phyloP scores from a whole-genome alignment of 2,888 invertebrate genomes.

The Bombyx huttoni region DNA sequence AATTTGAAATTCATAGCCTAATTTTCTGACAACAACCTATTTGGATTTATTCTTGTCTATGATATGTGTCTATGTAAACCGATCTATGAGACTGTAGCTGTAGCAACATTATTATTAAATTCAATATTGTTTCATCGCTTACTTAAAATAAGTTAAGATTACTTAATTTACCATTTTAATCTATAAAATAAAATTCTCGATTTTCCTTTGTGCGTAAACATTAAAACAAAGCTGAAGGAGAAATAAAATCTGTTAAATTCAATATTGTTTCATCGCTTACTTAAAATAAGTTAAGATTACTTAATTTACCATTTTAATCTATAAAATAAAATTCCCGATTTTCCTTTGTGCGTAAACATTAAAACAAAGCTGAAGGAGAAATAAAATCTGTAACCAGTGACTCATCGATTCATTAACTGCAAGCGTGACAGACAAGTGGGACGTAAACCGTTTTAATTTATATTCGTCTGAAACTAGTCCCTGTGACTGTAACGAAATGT shows the following conservation, averaged over 20 bases:
- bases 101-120: too few relatives aligned
- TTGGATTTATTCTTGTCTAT: too few relatives aligned
- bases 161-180: too few relatives aligned
- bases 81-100: too few relatives aligned
- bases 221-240: neutral
- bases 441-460: constrained; percentile 17
- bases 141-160: too few relatives aligned
- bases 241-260: neutral
- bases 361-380: neutral
- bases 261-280: too few relatives aligned
- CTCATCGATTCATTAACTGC: neutral
- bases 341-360: neutral
- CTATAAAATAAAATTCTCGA: neutral
- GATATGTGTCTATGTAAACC: too few relatives aligned
- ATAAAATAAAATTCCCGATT: neutral
- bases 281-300: too few relatives aligned
- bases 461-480: constrained; percentile 17
- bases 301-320: too few relatives aligned
- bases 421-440: constrained; percentile 5
- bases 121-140: too few relatives aligned
- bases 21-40: too few relatives aligned
- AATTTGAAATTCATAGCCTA: too few relatives aligned
- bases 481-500: constrained; percentile 27
- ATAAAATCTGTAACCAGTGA: neutral
- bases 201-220: neutral